Evolutionary conservation across 1,140 invertebrate species (phyloP), one percentile per base, ranked within the genome.

Genomic region (Zophobas morio): DNA sequence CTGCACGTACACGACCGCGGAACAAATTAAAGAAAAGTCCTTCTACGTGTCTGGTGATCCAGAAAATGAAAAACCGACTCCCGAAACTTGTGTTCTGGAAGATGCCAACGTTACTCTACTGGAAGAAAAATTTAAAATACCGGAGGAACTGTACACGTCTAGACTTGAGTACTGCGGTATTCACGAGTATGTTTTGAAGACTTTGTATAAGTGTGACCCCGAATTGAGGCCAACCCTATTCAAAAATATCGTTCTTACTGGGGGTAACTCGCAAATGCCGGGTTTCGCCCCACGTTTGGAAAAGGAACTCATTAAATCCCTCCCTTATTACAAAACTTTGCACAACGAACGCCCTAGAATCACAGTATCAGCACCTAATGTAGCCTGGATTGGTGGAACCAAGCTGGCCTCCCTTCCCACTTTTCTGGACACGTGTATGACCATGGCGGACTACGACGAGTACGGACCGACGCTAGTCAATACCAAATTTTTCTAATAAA

Each of bases 181-280:
- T 53, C 76, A 78, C 36, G 79, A 78, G 33, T 78, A 75, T 53
- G 60, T 80, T 40, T 78, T 75, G 36, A 49, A 75, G 47, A 75
- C 79, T 1, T 71, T 78, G 71, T 74, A 70, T 32, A 74, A 75
- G 35, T 78, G 76, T 74, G 76, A 75, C 6, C 39, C 78, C 71
- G 71, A 78, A 20, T 40, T 80, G 57, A 40, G 76, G 39, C 56
- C 39, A 42, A 63, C 70, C 6, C 77, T 80, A 56, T 76, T 75
- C 6, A 49, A 66, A n/a, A 80, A 80, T 32, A 70, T 80, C n/a
- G 73, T 80, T 33, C 72, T 80, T 0, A 74, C 79, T 36, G 79
- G 79, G 75, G 79, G 78, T 57, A 77, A 66, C 57, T 37, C n/a
- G 8, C 5, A 37, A 8, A 34, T 63, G 0, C 57, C 35, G 57